Conservation (phyloP, 2,797 vertebrate species). For the Clamator glandarius region DNA sequence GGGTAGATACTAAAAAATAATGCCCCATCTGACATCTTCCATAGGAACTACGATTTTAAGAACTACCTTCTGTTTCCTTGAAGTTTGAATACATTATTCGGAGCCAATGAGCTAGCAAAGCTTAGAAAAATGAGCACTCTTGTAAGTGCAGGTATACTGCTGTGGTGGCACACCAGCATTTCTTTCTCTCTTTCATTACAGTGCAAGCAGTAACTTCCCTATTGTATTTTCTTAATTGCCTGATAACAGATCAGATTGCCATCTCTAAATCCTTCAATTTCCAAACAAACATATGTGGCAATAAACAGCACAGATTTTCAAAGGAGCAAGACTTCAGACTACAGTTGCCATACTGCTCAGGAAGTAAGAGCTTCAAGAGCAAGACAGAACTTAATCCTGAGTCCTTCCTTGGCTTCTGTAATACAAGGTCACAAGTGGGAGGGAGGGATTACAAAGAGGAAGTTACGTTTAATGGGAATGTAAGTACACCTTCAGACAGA, state of each 20-base stretch:
- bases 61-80: background rate
- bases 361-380: background rate
- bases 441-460: background rate
- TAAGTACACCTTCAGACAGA: conserved; percentile 15
- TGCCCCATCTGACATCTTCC: background rate
- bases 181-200: background rate
- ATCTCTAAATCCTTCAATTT: background rate
- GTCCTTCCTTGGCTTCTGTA: background rate
- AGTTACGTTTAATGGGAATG: background rate
- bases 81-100: background rate
- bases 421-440: background rate
- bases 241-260: background rate
- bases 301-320: background rate
- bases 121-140: background rate
- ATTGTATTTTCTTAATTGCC: background rate
- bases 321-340: background rate
- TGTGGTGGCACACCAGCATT: background rate
- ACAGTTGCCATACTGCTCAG: background rate
- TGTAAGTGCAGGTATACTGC: background rate
- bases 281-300: background rate
- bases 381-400: background rate
- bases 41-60: background rate
- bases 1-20: background rate
- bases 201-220: background rate
- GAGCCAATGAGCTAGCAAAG: background rate